Conservation (phyloP, 2,797 vertebrate species). For the Tokudaia tokunoshimensis region DNA sequence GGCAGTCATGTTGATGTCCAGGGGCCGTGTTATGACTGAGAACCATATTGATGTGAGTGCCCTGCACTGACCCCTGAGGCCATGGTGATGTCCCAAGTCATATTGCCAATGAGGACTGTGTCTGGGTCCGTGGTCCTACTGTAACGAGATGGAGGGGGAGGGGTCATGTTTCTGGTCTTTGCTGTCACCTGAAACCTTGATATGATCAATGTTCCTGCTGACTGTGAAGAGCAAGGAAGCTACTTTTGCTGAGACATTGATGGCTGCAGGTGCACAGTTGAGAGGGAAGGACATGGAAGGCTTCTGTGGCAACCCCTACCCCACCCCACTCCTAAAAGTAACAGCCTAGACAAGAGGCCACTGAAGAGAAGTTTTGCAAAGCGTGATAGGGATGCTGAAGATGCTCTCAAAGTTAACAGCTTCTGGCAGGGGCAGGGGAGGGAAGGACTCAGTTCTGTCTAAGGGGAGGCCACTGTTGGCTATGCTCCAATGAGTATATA, state of each 20-base stretch:
- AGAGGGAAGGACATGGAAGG: not conserved
- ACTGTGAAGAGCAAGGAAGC: not conserved
- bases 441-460: not conserved
- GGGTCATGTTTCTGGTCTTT: not conserved
- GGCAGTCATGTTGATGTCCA: not conserved
- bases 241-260: not conserved
- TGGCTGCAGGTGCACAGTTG: not conserved
- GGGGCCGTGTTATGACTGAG: not conserved
- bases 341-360: not conserved
- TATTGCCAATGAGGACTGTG: not conserved
- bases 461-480: not conserved
- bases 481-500: not conserved
- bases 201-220: not conserved
- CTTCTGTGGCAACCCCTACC: not conserved
- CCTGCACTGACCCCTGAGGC: too few species aligned
- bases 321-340: not conserved
- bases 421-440: not conserved
- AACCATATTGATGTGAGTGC: not conserved
- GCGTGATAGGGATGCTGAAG: not conserved
- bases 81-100: not conserved
- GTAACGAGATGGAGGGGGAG: not conserved
- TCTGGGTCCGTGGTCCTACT: not conserved
- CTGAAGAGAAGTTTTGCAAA: not conserved
- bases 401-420: not conserved
- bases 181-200: not conserved